A percentile compares a stretch with the other conserved stretches of the same genome.
Conservation (phyloP, 2,888 invertebrate genomes). For the Dynastes maya region DNA sequence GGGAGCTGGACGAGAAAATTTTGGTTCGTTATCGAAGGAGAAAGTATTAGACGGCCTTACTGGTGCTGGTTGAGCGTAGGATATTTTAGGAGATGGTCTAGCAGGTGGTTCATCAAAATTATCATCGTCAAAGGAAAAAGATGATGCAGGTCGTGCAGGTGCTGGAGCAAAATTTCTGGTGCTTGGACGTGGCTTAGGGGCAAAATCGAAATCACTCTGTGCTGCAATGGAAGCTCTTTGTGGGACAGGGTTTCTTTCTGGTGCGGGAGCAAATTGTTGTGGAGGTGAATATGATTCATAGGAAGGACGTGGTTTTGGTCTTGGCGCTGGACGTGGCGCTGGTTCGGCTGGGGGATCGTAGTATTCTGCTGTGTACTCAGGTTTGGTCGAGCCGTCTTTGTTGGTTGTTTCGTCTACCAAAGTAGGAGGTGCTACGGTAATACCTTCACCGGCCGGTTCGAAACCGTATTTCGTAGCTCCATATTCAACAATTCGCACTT, state of each 20-base stretch:
- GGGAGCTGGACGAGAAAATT: conserved; percentile 58
- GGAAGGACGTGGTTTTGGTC: conserved; percentile 58
- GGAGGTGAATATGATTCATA: conserved; percentile 57
- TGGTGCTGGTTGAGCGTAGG: conserved; percentile 62
- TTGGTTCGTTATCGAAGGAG: conserved; percentile 57
- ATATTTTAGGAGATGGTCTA: conserved; percentile 61
- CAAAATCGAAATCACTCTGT: conserved; percentile 46
- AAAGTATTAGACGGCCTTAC: conserved; percentile 53
- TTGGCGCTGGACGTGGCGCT: conserved; percentile 58
- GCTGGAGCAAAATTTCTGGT: conserved; percentile 59
- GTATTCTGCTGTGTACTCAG: conserved; percentile 69
- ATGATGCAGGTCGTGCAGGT: conserved; percentile 62
- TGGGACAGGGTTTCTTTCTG: conserved; percentile 52
- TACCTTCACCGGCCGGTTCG: conserved; percentile 89
- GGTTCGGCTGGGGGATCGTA: conserved; percentile 60
- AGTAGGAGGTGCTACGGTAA: conserved; percentile 82
- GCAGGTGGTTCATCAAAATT: conserved; percentile 62
- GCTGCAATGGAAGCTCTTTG: conserved; percentile 44
- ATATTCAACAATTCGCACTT: conserved; percentile 89
- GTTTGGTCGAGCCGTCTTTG: conserved; percentile 66
- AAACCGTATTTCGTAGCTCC: conserved; percentile 92
- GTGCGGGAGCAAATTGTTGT: conserved; percentile 56
- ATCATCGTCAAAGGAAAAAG: conserved; percentile 63
- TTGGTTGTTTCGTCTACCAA: conserved; percentile 75
- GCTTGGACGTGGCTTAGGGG: conserved; percentile 55